Conservation (phyloP, 2,113 vertebrate genomes). For the Helogale parvula region DNA sequence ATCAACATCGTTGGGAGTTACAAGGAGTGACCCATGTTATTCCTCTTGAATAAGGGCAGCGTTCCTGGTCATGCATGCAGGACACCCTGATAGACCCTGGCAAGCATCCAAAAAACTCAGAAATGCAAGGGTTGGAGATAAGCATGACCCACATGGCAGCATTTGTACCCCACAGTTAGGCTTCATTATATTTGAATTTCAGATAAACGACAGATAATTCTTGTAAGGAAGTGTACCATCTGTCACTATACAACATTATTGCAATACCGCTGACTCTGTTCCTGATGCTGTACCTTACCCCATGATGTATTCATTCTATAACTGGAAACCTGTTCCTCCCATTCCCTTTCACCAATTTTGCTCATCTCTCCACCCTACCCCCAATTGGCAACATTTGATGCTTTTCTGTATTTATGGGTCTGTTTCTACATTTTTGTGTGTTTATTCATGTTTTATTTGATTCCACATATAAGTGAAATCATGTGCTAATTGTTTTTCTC, state of each 20-base stretch:
- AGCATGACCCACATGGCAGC: background rate
- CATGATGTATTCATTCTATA: background rate
- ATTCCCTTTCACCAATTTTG: background rate
- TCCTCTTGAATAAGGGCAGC: background rate
- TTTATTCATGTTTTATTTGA: background rate
- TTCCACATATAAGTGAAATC: background rate
- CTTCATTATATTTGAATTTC: background rate
- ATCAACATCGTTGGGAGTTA: background rate
- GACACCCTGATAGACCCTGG: background rate
- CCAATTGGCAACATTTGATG: background rate
- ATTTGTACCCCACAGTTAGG: background rate
- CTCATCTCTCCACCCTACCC: background rate
- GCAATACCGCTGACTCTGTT: background rate
- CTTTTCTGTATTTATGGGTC: background rate
- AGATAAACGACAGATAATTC: background rate
- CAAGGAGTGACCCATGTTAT: background rate
- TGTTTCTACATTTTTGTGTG: background rate
- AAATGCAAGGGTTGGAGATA: background rate
- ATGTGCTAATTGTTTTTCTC: background rate
- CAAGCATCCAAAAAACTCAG: background rate
- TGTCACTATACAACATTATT: background rate
- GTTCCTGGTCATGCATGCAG: background rate
- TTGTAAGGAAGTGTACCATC: background rate
- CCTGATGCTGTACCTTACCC: background rate
- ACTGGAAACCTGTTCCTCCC: background rate